These are phyloP conservation scores for Nymphalis polychloros DNA, from an alignment of 2,888 invertebrate species.

Conservation along the genomic window DNA sequence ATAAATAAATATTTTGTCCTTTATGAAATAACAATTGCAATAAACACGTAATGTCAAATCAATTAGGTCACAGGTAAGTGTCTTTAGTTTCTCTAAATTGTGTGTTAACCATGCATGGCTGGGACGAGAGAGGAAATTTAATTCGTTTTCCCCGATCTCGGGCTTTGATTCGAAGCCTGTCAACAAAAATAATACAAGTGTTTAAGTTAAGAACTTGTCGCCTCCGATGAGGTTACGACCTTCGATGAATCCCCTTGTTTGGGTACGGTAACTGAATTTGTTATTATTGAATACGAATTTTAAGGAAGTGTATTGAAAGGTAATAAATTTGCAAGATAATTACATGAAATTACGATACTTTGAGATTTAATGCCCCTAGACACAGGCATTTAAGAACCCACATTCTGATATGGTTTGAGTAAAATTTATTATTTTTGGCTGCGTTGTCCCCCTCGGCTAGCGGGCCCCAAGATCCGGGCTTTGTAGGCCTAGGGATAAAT, in stretches of 20 bases:
- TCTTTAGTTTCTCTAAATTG: slow-evolving; percentile 22
- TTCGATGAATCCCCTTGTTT: slow-evolving; percentile 32
- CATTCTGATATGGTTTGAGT: too few relatives aligned
- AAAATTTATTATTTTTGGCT: too few relatives aligned
- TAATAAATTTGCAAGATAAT: neutral
- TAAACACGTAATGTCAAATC: slow-evolving; percentile 22
- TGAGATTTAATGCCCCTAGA: too few relatives aligned
- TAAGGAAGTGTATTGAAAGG: slow-evolving; percentile 5
- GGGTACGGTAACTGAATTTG: slow-evolving; percentile 31
- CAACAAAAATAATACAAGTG: neutral
- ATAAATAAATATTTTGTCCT: slow-evolving; percentile 5
- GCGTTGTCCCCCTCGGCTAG: too few relatives aligned
- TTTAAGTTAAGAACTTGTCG: slow-evolving; percentile 7
- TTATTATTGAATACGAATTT: slow-evolving; percentile 22
- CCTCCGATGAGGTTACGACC: slow-evolving; percentile 30
- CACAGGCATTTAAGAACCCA: too few relatives aligned
- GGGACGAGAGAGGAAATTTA: slow-evolving; percentile 18
- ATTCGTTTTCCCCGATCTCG: slow-evolving; percentile 23
- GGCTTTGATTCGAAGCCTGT: neutral
- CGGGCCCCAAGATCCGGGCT: too few relatives aligned
- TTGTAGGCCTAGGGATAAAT: too few relatives aligned
- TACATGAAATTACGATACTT: neutral
- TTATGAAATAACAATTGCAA: slow-evolving; percentile 9
- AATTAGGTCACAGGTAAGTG: slow-evolving; percentile 23
- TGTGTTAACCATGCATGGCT: slow-evolving; percentile 4